Conservation (phyloP, 2,113 vertebrate species). For the Callopanchax toddi region DNA sequence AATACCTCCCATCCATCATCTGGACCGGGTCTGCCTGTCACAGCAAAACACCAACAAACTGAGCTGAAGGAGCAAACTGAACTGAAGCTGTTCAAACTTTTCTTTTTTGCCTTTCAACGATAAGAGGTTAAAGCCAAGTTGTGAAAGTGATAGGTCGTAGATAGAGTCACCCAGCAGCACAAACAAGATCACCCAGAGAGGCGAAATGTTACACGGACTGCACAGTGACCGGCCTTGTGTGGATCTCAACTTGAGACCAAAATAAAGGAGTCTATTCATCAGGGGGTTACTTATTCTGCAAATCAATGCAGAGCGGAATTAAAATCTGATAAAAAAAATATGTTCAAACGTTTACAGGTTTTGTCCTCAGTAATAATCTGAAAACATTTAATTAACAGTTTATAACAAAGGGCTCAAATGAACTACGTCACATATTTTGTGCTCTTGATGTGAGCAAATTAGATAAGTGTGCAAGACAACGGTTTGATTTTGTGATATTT, state of each 20-base stretch:
- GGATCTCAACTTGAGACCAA: constrained; percentile 9
- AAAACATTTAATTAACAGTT: too few relatives aligned
- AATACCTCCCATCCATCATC: constrained; percentile 50
- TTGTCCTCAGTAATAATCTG: neutral
- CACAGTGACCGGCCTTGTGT: constrained; percentile 34
- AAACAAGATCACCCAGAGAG: constrained; percentile 32
- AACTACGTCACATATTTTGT: too few relatives aligned
- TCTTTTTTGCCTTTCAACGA: constrained; percentile 11
- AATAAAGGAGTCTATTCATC: constrained; percentile 32
- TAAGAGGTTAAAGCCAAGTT: constrained; percentile 11
- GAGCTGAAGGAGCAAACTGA: neutral
- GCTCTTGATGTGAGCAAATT: too few relatives aligned
- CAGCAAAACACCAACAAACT: constrained; percentile 21
- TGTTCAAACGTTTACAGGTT: neutral
- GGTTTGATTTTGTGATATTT: too few relatives aligned
- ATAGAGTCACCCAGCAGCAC: constrained; percentile 22
- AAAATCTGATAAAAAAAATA: neutral
- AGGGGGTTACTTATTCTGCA: neutral
- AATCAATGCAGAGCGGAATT: neutral
- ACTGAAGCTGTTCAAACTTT: constrained; percentile 24
- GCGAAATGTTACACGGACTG: constrained; percentile 15
- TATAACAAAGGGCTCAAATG: too few relatives aligned
- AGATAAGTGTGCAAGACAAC: too few relatives aligned
- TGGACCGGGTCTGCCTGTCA: constrained; percentile 15
- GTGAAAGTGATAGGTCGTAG: constrained; percentile 23